Evolutionary conservation across 2,113 vertebrate species (phyloP).

Genomic region (Murina feae): DNA sequence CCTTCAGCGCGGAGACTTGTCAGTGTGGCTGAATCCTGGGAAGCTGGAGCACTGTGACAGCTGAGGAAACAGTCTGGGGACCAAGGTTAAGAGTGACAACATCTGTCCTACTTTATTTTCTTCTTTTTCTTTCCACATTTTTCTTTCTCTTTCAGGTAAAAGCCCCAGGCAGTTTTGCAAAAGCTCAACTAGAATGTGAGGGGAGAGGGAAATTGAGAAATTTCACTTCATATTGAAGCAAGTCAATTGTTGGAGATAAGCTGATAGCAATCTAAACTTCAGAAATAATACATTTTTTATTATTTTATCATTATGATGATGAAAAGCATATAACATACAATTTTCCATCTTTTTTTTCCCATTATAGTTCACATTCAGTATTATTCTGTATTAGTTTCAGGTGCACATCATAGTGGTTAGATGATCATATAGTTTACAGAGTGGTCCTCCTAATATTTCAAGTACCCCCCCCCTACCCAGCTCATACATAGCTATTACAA

Average conservation of each 20-base stretch:
- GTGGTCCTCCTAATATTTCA: too few relatives aligned
- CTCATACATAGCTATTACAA: too few relatives aligned
- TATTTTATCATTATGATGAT: too few relatives aligned
- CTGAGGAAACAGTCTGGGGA: not conserved
- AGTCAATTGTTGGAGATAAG: not conserved
- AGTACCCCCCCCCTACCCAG: too few relatives aligned
- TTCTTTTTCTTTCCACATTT: not conserved
- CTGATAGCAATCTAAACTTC: not conserved
- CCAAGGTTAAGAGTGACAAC: not conserved
- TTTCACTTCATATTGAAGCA: not conserved
- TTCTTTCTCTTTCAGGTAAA: not conserved
- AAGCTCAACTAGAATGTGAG: not conserved
- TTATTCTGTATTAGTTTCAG: too few relatives aligned
- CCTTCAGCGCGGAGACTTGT: not conserved
- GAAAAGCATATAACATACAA: too few relatives aligned
- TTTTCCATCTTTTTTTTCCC: too few relatives aligned
- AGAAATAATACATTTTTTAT: not conserved
- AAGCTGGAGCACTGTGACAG: fast-evolving
- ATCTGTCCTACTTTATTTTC: not conserved
- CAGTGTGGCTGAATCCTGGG: not conserved
- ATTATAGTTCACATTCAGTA: too few relatives aligned
- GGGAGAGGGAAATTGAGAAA: not conserved
- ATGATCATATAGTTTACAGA: too few relatives aligned
- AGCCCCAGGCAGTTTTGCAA: not conserved
- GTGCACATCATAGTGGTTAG: too few relatives aligned